phyloP scores from a whole-genome alignment of 2,888 invertebrate genomes.

The Anthophora plumipes region DNA sequence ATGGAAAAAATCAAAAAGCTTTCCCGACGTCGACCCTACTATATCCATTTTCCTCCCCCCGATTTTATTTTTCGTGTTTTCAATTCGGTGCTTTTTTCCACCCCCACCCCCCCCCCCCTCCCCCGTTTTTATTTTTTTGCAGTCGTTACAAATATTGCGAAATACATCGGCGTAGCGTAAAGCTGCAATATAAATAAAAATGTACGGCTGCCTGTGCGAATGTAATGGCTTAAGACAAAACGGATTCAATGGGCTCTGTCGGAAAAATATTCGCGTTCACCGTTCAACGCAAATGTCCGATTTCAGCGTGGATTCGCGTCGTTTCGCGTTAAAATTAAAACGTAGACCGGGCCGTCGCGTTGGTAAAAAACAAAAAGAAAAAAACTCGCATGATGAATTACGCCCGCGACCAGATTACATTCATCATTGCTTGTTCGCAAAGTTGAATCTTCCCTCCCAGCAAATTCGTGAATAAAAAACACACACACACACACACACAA shows the following conservation, averaged over 20 bases:
- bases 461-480: too few species aligned
- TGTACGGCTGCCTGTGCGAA: background rate
- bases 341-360: background rate
- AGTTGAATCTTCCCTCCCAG: conserved; percentile 34
- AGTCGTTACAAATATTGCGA: background rate
- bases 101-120: too few species aligned
- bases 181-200: conserved; percentile 1
- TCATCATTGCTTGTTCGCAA: conserved; percentile 30
- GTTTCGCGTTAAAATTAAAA: conserved; percentile 42
- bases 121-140: too few species aligned
- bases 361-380: background rate
- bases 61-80: background rate
- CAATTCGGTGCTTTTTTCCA: background rate
- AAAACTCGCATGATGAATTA: conserved; percentile 42
- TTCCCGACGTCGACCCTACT: background rate
- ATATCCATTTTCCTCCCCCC: background rate
- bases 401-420: conserved; percentile 39
- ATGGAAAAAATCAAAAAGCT: conserved; percentile 32
- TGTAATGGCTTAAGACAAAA: conserved; percentile 25
- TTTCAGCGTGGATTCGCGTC: conserved; percentile 9
- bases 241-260: background rate
- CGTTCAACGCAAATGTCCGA: background rate
- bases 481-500: too few species aligned
- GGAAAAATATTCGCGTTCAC: conserved; percentile 5
- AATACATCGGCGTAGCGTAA: background rate